Base-by-base conservation (phyloP, 2,888 invertebrate genomes). In the Fragum fragum region DNA sequence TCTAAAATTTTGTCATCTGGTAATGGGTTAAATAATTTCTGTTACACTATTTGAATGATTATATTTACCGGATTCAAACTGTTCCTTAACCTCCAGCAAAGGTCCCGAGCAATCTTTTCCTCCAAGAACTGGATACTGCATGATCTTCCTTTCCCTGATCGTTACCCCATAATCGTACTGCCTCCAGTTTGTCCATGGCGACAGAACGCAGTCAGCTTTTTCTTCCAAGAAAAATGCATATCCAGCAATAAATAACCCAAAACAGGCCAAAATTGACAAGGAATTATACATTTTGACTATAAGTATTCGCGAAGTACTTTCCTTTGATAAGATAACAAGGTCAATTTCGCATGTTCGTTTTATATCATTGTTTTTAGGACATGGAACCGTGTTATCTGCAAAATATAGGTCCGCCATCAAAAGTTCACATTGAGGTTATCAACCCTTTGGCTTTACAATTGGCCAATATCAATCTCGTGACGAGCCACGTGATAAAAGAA, bases 161-260 rank as follows among this genome's bases (percentile, higher is more conserved):
- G 7, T 23, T 3, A 42, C 21, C 42, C 66, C 66, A 42, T 66
- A 66, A 26, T 21, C 36, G 42, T 39, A 42, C 5, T 21, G 2
- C 42, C 66, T 66, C 66, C 66, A 66, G 1, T 39, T 11, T 2
- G 42, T 42, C 66, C 66, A 66, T 42, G 39, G 39, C 0, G 66
- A 66, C 39, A 66, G 1, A 32, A 18, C 36, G 42, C 66, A 66
- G 66, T 66, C 66, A 1, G 66, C 66, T n/a, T 11, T 39, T 9
- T 66, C 66, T 36, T 66, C 66, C 2, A 66, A 21, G 18, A 39
- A 26, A n/a, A 66, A 66, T 9, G 18, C 39, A 14, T 42, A 16
- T 28, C 61, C 29, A 1, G 57, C 16, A 9, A 57, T 21, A 14
- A 23, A 14, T 57, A 23, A 3, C 26, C 7, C 57, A 9, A 23